These are phyloP conservation scores for Tachyglossus aculeatus DNA, from an alignment of 2,797 vertebrate species.

Conservation along the genomic window DNA sequence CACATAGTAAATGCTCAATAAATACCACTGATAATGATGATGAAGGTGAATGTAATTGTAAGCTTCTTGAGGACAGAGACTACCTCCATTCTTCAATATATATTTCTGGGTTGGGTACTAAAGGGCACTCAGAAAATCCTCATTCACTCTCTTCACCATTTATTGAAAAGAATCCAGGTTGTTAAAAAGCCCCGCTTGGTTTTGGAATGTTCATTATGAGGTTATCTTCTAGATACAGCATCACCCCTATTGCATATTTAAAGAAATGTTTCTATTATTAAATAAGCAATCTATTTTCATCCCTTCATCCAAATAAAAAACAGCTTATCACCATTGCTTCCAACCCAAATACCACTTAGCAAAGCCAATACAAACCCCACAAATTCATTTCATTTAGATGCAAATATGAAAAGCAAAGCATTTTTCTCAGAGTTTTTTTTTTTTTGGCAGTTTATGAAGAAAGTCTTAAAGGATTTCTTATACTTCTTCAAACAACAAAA, in stretches of 20 bases:
- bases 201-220: not conserved
- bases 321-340: not conserved
- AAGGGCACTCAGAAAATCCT: no score
- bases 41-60: no score
- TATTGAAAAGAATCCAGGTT: slow-evolving; percentile 61
- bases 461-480: slow-evolving; percentile 48
- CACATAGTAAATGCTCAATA: no score
- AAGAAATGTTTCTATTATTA: not conserved
- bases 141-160: slow-evolving; percentile 41
- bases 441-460: slow-evolving; percentile 32
- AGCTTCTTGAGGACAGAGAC: no score
- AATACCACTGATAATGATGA: no score
- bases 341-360: slow-evolving; percentile 49
- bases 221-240: not conserved
- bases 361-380: slow-evolving; percentile 52
- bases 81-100: no score
- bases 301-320: not conserved
- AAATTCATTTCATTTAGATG: slow-evolving; percentile 59
- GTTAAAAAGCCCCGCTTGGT: slow-evolving; percentile 37
- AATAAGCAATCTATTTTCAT: not conserved
- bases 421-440: slow-evolving; percentile 52
- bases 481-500: slow-evolving; percentile 52
- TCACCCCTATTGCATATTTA: slow-evolving; percentile 11
- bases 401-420: slow-evolving; percentile 59
- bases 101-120: no score